Conservation (phyloP, 1,140 invertebrate species). For the Leptinotarsa undecemlineata region DNA sequence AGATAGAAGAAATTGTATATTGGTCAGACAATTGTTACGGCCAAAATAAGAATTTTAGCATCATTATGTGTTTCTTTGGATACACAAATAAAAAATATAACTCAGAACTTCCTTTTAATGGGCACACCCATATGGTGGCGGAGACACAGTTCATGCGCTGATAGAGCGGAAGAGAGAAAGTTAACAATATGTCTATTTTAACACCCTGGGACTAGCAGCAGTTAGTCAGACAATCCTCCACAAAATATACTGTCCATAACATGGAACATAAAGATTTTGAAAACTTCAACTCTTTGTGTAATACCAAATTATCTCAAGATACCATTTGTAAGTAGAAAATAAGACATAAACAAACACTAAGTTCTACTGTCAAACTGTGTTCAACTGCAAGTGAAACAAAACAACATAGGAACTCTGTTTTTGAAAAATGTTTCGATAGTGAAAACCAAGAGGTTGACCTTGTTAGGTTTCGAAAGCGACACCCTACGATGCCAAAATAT, state of each 20-base stretch:
- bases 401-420: neutral
- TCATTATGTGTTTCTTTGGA: neutral
- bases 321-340: no score
- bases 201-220: neutral
- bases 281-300: neutral
- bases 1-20: slow-evolving; percentile 12
- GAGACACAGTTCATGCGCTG: neutral
- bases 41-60: neutral
- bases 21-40: neutral
- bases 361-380: neutral
- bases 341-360: no score
- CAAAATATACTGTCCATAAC: slow-evolving; percentile 3
- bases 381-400: neutral
- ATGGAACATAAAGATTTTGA: slow-evolving; percentile 12
- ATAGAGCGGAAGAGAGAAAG: neutral
- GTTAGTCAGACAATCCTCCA: neutral
- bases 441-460: slow-evolving; percentile 11
- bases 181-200: neutral
- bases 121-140: neutral
- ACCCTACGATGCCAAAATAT: neutral
- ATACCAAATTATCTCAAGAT: neutral
- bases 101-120: neutral
- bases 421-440: neutral
- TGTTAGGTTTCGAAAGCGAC: neutral
- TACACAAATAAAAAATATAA: no score